Conservation (phyloP, 2,113 vertebrate species). For the Cromileptes altivelis region DNA sequence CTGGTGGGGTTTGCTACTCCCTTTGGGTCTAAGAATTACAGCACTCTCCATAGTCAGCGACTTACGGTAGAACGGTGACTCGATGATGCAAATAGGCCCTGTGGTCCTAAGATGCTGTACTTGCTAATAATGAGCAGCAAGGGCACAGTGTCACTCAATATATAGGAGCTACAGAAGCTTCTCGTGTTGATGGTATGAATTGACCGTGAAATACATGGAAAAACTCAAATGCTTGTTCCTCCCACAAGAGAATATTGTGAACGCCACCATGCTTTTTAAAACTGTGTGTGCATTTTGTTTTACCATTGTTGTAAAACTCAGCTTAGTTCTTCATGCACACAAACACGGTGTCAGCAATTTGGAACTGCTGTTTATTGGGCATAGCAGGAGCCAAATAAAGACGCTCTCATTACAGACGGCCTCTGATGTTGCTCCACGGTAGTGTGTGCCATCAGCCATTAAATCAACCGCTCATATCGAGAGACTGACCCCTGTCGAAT, state of each 20-base stretch:
- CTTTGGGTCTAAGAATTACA: constrained; percentile 66
- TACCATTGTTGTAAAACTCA: constrained; percentile 11
- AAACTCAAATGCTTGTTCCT: background rate
- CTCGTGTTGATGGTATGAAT: constrained; percentile 23
- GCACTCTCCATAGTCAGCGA: constrained; percentile 66
- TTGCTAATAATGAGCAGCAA: constrained; percentile 63
- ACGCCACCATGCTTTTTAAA: constrained; percentile 1
- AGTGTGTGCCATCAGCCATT: constrained; percentile 21
- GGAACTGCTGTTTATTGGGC: constrained; percentile 19
- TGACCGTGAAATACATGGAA: constrained; percentile 26
- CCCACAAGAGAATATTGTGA: background rate
- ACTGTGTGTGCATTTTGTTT: background rate
- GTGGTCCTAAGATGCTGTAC: constrained; percentile 42
- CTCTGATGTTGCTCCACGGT: background rate
- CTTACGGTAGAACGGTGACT: constrained; percentile 54
- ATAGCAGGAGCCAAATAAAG: constrained; percentile 36
- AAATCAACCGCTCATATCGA: constrained; percentile 29
- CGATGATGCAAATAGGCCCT: constrained; percentile 69
- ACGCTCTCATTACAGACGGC: constrained; percentile 16
- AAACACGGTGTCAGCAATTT: constrained; percentile 26
- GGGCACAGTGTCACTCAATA: constrained; percentile 65
- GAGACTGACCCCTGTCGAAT: constrained; percentile 28
- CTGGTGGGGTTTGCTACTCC: constrained; percentile 65
- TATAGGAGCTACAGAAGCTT: constrained; percentile 1
- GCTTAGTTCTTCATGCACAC: constrained; percentile 7